Conservation (phyloP, 2,888 invertebrate species). For the Dicroscelio sp. region DNA sequence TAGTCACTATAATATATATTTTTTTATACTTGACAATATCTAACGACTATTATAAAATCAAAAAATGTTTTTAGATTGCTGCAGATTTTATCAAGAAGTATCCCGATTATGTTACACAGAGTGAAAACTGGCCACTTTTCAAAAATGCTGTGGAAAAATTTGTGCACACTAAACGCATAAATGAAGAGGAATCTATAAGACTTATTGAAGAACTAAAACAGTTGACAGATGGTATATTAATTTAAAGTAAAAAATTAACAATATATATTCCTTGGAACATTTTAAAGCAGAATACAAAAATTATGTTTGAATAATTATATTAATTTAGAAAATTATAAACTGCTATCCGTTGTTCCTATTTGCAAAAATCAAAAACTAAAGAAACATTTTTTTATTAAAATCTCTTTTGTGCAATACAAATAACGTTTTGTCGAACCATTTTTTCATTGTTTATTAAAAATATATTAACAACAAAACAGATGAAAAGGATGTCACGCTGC, state of each 20-base stretch:
- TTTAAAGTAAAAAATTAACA: not conserved
- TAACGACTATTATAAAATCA: not conserved
- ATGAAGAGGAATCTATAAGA: not conserved
- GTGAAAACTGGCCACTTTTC: not conserved
- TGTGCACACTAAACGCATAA: slow-evolving; percentile 4
- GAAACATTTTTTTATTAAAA: not conserved
- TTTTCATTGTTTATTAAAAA: not conserved
- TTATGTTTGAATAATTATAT: not conserved
- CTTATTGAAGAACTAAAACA: not conserved
- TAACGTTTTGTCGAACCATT: not conserved
- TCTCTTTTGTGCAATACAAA: not conserved
- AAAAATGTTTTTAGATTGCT: not conserved
- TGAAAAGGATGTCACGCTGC: slow-evolving; percentile 15
- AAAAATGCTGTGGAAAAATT: slow-evolving; percentile 38
- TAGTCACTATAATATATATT: not conserved
- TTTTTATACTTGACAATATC: not conserved
- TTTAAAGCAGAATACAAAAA: too few relatives aligned
- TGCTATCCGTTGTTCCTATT: not conserved
- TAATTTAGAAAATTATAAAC: not conserved
- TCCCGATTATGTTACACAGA: not conserved
- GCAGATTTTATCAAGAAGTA: not conserved
- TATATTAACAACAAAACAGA: not conserved
- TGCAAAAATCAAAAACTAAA: not conserved
- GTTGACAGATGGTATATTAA: slow-evolving; percentile 13
- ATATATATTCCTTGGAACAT: too few relatives aligned